Conservation (phyloP, 2,113 vertebrate genomes). For the Chaetops frenatus region DNA sequence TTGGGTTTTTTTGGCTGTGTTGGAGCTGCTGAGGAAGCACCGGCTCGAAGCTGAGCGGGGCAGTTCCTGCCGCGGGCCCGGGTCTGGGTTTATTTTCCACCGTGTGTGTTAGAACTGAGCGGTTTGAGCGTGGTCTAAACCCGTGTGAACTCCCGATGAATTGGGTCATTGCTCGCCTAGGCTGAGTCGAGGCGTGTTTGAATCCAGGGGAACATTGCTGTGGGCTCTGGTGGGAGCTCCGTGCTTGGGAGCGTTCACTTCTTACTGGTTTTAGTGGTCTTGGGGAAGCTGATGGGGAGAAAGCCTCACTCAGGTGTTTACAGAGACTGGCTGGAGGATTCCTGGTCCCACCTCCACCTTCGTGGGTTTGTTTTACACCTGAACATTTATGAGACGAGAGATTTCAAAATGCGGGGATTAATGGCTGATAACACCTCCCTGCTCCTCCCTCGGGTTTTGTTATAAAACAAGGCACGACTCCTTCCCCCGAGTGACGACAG, state of each 20-base stretch:
- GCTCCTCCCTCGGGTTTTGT: not conserved
- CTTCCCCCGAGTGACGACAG: accelerated
- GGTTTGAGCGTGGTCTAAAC: not conserved
- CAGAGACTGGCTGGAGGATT: not conserved
- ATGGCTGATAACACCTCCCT: not conserved
- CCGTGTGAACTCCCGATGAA: accelerated
- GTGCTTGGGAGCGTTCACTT: not conserved
- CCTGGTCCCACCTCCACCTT: not conserved
- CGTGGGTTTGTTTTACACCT: not conserved
- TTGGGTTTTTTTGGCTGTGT: not conserved
- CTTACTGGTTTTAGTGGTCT: not conserved
- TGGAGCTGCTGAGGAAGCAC: not conserved
- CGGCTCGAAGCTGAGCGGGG: not conserved
- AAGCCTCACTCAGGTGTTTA: not conserved
- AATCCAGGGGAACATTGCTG: not conserved
- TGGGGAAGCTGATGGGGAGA: not conserved
- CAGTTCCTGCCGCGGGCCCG: not conserved
- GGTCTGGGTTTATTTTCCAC: not conserved
- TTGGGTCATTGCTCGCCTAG: not conserved
- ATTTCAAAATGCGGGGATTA: not conserved
- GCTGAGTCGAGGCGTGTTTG: not conserved
- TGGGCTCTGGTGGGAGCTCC: not conserved
- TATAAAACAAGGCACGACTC: accelerated
- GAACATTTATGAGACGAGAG: not conserved
- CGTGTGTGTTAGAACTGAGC: accelerated